Percentiles rank a stretch among this genome's conserved stretches.
Conservation (phyloP, 2,797 vertebrate species). For the Malurus splendens region DNA sequence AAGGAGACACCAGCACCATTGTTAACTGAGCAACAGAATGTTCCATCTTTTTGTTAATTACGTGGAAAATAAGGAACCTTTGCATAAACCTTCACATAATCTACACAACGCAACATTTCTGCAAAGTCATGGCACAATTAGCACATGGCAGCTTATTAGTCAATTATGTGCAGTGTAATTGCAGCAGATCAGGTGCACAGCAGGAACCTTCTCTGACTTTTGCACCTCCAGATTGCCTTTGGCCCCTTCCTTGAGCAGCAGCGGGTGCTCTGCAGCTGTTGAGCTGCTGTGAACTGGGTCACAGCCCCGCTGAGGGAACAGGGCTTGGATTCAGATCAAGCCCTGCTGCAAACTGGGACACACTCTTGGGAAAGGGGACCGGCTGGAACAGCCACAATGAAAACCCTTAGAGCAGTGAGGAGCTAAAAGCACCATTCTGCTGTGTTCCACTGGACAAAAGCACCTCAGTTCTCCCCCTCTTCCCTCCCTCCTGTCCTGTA, state of each 20-base stretch:
- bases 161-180: neutral
- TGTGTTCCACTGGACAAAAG: neutral
- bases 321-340: neutral
- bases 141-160: neutral
- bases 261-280: conserved; percentile 10
- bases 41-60: neutral
- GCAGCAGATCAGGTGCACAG: neutral
- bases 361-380: neutral
- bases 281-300: neutral
- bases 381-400: neutral
- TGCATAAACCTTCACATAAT: neutral
- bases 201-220: neutral
- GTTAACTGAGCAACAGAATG: neutral
- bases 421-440: neutral
- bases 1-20: neutral
- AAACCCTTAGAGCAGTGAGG: neutral
- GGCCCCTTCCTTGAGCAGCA: neutral
- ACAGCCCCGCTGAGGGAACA: neutral
- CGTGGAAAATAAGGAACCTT: neutral
- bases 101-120: neutral
- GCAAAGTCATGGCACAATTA: neutral
- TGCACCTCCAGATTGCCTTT: neutral
- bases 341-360: neutral
- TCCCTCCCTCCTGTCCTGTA: neutral
- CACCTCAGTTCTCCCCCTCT: neutral